phyloP scores from a whole-genome alignment of 92 coral and sea anemone genomes.

The Pocillopora grandis region DNA sequence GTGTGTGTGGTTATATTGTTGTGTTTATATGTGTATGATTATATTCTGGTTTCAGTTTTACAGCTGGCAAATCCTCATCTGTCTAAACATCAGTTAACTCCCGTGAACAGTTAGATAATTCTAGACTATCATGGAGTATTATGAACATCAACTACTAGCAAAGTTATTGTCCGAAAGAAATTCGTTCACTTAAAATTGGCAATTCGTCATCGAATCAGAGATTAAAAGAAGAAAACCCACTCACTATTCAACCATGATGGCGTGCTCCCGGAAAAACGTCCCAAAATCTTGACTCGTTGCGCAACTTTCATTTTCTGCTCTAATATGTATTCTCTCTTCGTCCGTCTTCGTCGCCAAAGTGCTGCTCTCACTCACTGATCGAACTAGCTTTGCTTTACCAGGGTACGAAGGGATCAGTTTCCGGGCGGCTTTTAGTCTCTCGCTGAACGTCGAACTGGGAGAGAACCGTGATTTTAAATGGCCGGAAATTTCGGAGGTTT shows the following conservation, averaged over 20 bases:
- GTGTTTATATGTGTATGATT: too few species aligned
- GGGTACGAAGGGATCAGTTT: constrained; percentile 65
- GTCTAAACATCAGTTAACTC: too few species aligned
- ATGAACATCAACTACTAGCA: too few species aligned
- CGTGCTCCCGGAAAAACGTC: constrained; percentile 75
- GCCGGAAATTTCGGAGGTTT: constrained; percentile 20
- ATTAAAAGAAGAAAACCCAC: constrained; percentile 17
- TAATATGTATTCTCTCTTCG: constrained; percentile 27
- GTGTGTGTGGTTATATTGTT: too few species aligned
- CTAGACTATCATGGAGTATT: too few species aligned
- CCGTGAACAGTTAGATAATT: too few species aligned
- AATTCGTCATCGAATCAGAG: too few species aligned
- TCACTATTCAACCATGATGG: constrained; percentile 84
- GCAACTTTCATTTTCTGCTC: constrained; percentile 34
- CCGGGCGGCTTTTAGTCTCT: constrained; percentile 72
- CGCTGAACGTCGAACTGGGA: constrained; percentile 65
- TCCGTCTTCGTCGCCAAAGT: constrained; percentile 32
- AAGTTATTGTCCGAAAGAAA: too few species aligned
- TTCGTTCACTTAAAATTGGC: too few species aligned
- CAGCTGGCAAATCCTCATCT: too few species aligned
- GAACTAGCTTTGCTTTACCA: constrained; percentile 49
- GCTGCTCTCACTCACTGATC: constrained; percentile 48
- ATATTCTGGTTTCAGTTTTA: too few species aligned
- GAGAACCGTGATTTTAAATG: constrained; percentile 35
- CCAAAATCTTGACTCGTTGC: constrained; percentile 51